Evolutionary conservation across 2,113 vertebrate species (phyloP), one percentile per base, ranked within the genome.

Genomic region (Podarcis cretensis): DNA sequence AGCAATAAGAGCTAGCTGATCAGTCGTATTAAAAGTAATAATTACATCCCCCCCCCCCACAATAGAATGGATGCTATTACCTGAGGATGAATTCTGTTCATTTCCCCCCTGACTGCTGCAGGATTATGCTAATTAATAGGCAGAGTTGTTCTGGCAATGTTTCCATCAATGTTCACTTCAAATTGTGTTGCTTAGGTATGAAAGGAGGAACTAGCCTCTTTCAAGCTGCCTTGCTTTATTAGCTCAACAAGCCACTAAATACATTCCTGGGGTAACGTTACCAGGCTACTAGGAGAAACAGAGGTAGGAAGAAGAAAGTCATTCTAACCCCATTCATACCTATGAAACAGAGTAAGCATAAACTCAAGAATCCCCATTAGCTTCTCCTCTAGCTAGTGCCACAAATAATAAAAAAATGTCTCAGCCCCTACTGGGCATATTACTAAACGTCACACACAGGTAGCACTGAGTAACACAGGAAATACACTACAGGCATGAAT

Each of bases 41-140:
- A 80, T 59, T n/a, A 43, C 10, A 4, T 20, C 4, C 84, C 91
- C 84, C 71, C 71, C 43, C 8, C 43, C 7, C 43, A 1, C 40
- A 1, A 89, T 48, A 30, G 16, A 14, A 88, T 84, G 35, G 6
- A 86, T 81, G 30, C 79, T 88, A 73, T 27, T 96, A 96, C 96
- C 96, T 96, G 93, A 1, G 96, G 95, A 21, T 96, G 93, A 90
- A 86, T 96, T 93, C 37, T 94, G 87, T 91, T 96, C 96, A 96
- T 96, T 76, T 80, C 89, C 86, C 37, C 65, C 66, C 92, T 57
- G 1, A n/a, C 27, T 18, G 35, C 13, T 0, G 0, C 84, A 9
- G 40, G 71, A 81, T 69, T 25, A 6, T 80, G 69, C n/a, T 80
- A 59, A 73, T 23, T n/a, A 48, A 0, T 1, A 85, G 76, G 35